These are phyloP conservation scores for Papilio glaucus DNA, from an alignment of 1,140 invertebrate genomes.

Conservation along the genomic window DNA sequence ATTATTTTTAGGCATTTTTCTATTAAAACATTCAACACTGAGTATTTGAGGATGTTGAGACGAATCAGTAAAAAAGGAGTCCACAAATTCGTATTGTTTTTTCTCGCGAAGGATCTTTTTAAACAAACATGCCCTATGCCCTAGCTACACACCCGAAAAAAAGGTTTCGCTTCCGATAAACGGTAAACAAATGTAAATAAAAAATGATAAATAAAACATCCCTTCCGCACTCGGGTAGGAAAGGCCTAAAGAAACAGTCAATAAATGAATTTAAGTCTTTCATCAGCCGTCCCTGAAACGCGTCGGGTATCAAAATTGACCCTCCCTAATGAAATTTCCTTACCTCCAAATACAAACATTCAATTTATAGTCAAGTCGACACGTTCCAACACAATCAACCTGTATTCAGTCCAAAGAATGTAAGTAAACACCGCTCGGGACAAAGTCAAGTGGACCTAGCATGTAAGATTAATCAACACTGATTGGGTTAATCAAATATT, in stretches of 20 bases:
- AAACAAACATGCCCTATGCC: conserved; percentile 14
- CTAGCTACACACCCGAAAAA: conserved; percentile 1
- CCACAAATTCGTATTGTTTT: background rate
- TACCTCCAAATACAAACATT: conserved; percentile 10
- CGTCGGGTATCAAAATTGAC: conserved; percentile 19
- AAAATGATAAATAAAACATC: too few species aligned
- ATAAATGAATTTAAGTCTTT: conserved; percentile 36
- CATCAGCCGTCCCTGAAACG: conserved; percentile 1
- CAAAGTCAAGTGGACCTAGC: background rate
- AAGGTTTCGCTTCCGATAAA: background rate
- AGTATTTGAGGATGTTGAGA: background rate
- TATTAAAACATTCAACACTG: too few species aligned
- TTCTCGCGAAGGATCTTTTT: background rate
- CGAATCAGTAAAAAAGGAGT: background rate
- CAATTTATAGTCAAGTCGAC: background rate
- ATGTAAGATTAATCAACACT: conserved; percentile 14
- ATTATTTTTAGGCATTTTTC: too few species aligned
- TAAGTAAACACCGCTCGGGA: background rate
- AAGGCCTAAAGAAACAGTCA: conserved; percentile 31
- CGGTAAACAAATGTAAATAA: background rate
- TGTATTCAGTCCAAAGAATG: conserved; percentile 19
- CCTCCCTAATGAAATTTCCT: conserved; percentile 23
- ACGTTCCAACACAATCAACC: conserved; percentile 17
- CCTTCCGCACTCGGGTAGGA: background rate
- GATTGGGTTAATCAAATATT: conserved; percentile 26